Percentiles rank a stretch among this genome's conserved stretches.
Evolutionary conservation across 2,113 vertebrate species (phyloP).

Genomic region (Sinosuthora webbiana): DNA sequence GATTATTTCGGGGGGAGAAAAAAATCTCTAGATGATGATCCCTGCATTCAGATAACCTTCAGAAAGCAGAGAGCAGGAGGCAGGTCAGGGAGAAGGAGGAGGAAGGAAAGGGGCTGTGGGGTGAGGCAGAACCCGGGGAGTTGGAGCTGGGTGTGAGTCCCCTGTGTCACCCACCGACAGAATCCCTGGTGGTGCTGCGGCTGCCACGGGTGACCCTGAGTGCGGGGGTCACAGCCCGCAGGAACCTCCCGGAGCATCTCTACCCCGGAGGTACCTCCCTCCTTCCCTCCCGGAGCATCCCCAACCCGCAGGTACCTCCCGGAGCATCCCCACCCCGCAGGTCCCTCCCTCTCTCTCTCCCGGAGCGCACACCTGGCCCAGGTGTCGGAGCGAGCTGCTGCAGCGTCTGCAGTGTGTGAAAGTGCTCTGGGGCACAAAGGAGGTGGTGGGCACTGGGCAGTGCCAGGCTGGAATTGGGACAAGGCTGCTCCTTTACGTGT

Average conservation of each 20-base stretch:
- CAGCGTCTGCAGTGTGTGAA: accelerated
- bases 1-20: neutral
- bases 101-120: neutral
- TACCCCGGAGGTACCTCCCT: neutral
- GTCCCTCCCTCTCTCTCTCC: accelerated
- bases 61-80: neutral
- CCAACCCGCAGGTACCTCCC: accelerated
- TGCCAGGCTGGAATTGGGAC: neutral
- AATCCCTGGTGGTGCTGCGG: accelerated
- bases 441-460: accelerated
- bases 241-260: neutral
- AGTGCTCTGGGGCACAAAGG: neutral
- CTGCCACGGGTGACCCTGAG: neutral
- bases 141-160: neutral
- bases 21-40: neutral
- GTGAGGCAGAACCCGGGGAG: neutral
- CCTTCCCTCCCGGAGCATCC: no score
- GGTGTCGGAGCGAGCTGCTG: accelerated
- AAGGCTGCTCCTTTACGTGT: accelerated
- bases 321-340: neutral
- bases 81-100: neutral
- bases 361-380: accelerated
- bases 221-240: accelerated
- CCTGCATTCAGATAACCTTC: neutral
- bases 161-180: accelerated